Percentiles rank a stretch among this genome's conserved stretches.
phyloP scores from a whole-genome alignment of 2,113 vertebrate genomes.

The Chloebia gouldiae region DNA sequence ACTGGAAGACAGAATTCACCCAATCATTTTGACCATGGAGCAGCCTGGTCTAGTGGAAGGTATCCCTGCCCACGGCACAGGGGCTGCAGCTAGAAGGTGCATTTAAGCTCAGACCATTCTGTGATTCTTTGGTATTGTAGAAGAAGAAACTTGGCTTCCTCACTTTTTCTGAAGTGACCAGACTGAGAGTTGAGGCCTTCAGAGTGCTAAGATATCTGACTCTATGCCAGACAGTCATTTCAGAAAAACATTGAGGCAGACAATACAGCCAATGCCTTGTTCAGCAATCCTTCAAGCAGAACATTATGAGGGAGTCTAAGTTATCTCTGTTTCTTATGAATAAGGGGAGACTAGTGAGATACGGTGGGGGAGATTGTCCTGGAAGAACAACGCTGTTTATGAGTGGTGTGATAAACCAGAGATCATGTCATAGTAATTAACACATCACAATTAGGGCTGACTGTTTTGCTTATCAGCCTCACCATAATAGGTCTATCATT shows the following conservation, averaged over 20 bases:
- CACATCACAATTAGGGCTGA: not conserved
- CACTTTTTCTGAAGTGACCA: not conserved
- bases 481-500: not conserved
- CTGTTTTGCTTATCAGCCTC: not conserved
- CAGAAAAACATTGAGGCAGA: not conserved
- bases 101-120: not conserved
- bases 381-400: not conserved
- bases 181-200: not conserved
- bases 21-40: not conserved
- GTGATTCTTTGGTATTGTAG: not conserved
- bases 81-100: no score
- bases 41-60: not conserved
- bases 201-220: not conserved
- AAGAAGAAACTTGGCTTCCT: not conserved
- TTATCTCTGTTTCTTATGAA: not conserved
- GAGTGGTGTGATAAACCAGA: not conserved
- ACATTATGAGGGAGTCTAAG: not conserved
- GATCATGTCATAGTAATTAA: not conserved
- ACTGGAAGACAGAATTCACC: not conserved
- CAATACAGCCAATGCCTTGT: not conserved
- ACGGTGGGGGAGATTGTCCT: fast-evolving
- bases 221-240: not conserved
- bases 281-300: not conserved
- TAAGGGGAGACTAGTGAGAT: not conserved
- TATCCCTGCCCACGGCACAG: no score